Conservation (phyloP, 2,797 vertebrate species). For the Erethizon dorsatum region DNA sequence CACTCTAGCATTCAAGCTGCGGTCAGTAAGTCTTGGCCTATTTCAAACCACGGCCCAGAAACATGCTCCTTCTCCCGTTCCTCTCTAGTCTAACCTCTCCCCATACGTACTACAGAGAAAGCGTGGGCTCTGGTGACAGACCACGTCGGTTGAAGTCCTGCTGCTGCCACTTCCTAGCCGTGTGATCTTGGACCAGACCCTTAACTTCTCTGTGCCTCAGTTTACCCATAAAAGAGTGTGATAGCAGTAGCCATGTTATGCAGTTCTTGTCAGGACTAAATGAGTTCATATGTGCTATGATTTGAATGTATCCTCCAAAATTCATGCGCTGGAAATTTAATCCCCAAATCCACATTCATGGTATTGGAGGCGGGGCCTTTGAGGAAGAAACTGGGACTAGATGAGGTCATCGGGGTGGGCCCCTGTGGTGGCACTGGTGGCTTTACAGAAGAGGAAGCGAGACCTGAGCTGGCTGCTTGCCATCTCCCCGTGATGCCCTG, state of each 20-base stretch:
- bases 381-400: not conserved
- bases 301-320: not conserved
- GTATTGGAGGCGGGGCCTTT: not conserved
- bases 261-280: not conserved
- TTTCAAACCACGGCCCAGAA: not conserved
- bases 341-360: not conserved
- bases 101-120: not conserved
- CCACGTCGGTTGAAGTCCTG: not conserved
- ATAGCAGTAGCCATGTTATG: not conserved
- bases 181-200: conserved; percentile 31
- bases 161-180: not conserved
- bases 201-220: not conserved
- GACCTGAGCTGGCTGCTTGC: not conserved
- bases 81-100: conserved; percentile 14
- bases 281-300: not conserved
- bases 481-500: not conserved
- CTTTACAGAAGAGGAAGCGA: not conserved
- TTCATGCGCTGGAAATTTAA: not conserved
- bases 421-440: not conserved
- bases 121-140: not conserved
- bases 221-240: not conserved
- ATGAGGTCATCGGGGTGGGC: not conserved
- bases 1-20: not conserved
- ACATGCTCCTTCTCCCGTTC: not conserved
- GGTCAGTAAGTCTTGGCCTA: not conserved